These are phyloP conservation scores for Tenualosa ilisha DNA, from an alignment of 2,797 vertebrate species.

Conservation along the genomic window DNA sequence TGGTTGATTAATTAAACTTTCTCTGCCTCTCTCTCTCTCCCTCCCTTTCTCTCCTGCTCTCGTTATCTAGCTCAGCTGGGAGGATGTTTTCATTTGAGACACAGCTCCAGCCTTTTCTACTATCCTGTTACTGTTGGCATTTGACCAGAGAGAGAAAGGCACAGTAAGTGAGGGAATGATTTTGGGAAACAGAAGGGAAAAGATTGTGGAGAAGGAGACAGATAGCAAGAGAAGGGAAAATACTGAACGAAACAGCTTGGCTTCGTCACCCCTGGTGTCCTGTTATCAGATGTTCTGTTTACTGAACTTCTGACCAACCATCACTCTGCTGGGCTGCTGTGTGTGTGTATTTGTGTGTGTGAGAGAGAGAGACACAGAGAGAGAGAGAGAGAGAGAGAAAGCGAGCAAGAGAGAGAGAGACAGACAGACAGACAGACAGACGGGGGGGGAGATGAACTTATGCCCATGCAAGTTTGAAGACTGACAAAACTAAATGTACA, in stretches of 20 bases:
- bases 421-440: background rate
- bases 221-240: background rate
- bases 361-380: background rate
- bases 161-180: background rate
- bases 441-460: background rate
- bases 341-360: background rate
- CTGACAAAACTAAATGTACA: background rate
- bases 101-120: constrained; percentile 22
- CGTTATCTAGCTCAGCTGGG: constrained; percentile 4
- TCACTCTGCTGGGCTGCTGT: background rate
- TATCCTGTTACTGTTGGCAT: constrained; percentile 30
- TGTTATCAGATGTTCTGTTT: constrained; percentile 36
- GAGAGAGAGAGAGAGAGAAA: background rate
- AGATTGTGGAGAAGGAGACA: background rate
- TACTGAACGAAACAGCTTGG: constrained; percentile 28
- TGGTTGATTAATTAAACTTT: constrained; percentile 24
- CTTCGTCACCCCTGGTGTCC: constrained; percentile 18
- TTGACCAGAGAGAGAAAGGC: background rate
- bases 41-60: background rate
- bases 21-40: background rate
- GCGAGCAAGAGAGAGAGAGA: background rate
- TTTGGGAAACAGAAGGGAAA: background rate
- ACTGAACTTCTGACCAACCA: constrained; percentile 36
- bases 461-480: background rate
- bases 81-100: constrained; percentile 26